Percentiles rank a stretch among this genome's conserved stretches.
Conservation (phyloP, 2,797 vertebrate genomes). For the Pterois miles region DNA sequence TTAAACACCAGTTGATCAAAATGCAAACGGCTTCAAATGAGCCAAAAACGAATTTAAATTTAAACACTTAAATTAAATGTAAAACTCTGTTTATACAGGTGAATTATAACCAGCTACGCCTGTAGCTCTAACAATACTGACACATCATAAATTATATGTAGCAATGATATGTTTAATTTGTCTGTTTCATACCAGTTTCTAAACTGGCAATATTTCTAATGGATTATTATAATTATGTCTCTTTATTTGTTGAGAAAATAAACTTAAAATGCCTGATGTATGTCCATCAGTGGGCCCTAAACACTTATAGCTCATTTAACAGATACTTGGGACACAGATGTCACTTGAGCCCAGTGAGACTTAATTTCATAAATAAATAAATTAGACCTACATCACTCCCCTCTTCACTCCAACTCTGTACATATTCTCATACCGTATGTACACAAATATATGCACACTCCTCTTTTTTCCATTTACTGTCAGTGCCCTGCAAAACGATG, state of each 20-base stretch:
- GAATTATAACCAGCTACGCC: slow-evolving; percentile 12
- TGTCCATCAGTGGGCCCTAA: slow-evolving; percentile 24
- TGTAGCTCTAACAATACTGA: slow-evolving; percentile 34
- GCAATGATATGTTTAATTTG: slow-evolving; percentile 15
- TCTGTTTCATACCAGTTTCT: slow-evolving; percentile 2
- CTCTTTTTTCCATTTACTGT: slow-evolving; percentile 30
- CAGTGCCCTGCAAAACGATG: slow-evolving; percentile 39
- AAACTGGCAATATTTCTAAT: neutral
- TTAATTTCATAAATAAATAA: slow-evolving; percentile 80
- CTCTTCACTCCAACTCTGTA: slow-evolving; percentile 53
- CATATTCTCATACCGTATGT: slow-evolving; percentile 62
- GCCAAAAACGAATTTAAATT: slow-evolving; percentile 21
- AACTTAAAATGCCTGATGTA: neutral
- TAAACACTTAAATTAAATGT: slow-evolving; percentile 12
- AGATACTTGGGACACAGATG: slow-evolving; percentile 36
- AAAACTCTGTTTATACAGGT: slow-evolving; percentile 23
- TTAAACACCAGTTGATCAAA: slow-evolving; percentile 24
- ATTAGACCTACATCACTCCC: slow-evolving; percentile 66
- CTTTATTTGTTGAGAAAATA: slow-evolving; percentile 7
- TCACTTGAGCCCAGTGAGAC: slow-evolving; percentile 41
- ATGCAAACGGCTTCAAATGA: slow-evolving; percentile 33
- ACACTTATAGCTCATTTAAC: slow-evolving; percentile 30
- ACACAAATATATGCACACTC: slow-evolving; percentile 61
- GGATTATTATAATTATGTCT: slow-evolving; percentile 2
- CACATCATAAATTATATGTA: slow-evolving; percentile 20